These are phyloP conservation scores for Clistopyga incitator DNA, from an alignment of 2,888 invertebrate genomes.

Conservation along the genomic window DNA sequence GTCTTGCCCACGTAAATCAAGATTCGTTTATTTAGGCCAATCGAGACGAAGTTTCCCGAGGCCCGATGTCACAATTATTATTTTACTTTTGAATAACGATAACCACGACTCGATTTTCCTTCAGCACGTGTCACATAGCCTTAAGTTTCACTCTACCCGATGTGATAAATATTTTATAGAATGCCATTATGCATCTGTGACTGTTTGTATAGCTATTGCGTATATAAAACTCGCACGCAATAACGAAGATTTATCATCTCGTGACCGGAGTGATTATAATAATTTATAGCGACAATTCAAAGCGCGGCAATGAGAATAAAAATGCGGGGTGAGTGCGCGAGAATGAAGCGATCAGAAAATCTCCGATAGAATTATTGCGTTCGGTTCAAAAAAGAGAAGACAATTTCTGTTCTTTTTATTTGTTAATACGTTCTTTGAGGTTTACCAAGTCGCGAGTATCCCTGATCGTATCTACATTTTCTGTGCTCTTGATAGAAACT, in stretches of 20 bases:
- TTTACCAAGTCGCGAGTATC: slow-evolving; percentile 2
- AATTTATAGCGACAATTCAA: slow-evolving; percentile 67
- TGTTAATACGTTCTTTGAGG: slow-evolving; percentile 12
- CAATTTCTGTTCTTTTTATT: not conserved
- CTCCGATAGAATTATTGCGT: slow-evolving; percentile 22
- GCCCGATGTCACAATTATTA: slow-evolving; percentile 12
- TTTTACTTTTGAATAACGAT: slow-evolving; percentile 42
- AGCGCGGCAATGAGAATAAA: slow-evolving; percentile 49
- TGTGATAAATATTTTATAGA: slow-evolving; percentile 24
- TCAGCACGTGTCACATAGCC: not conserved
- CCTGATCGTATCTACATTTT: slow-evolving; percentile 33
- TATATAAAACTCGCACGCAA: slow-evolving; percentile 60
- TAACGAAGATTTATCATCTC: slow-evolving; percentile 70
- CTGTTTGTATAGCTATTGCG: slow-evolving; percentile 39
- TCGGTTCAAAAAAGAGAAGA: slow-evolving; percentile 30
- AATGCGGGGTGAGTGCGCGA: slow-evolving; percentile 41
- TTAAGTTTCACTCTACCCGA: not conserved
- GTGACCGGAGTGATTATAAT: slow-evolving; percentile 64
- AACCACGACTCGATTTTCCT: slow-evolving; percentile 54
- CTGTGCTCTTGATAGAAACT: slow-evolving; percentile 29
- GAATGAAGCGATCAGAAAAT: slow-evolving; percentile 16
- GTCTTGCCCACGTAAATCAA: slow-evolving; percentile 52
- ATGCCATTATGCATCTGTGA: slow-evolving; percentile 49
- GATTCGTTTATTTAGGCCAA: slow-evolving; percentile 65
- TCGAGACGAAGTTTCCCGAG: slow-evolving; percentile 32